phyloP scores from a whole-genome alignment of 2,113 vertebrate species.

The Hylia prasina region DNA sequence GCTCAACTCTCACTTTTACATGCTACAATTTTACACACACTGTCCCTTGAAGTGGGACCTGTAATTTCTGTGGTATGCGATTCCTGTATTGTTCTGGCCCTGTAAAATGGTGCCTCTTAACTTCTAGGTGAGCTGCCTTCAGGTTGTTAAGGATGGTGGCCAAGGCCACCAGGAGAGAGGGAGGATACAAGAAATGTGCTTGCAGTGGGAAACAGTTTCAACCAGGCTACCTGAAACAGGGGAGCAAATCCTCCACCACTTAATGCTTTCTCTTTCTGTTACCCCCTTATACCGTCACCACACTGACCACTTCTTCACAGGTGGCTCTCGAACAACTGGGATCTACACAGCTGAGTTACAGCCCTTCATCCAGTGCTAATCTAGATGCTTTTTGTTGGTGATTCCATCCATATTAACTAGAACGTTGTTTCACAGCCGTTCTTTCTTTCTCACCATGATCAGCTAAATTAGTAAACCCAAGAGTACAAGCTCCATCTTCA shows the following conservation, averaged over 20 bases:
- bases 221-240: background rate
- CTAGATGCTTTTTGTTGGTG: background rate
- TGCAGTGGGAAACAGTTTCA: background rate
- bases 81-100: background rate
- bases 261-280: background rate
- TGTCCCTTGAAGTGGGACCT: background rate
- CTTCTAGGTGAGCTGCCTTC: background rate
- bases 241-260: background rate
- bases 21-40: background rate
- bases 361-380: background rate
- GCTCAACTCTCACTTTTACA: background rate
- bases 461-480: background rate
- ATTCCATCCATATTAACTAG: background rate
- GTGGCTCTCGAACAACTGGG: background rate
- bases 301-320: background rate
- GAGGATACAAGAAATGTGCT: rapidly evolving
- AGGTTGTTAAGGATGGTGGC: background rate
- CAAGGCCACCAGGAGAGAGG: too few species aligned
- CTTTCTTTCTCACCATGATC: background rate
- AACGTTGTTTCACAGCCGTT: background rate
- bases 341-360: background rate
- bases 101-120: background rate
- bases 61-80: background rate
- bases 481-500: background rate
- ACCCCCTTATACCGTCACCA: background rate